Conservation (phyloP, 2,888 invertebrate genomes). For the Coenonympha glycerion region DNA sequence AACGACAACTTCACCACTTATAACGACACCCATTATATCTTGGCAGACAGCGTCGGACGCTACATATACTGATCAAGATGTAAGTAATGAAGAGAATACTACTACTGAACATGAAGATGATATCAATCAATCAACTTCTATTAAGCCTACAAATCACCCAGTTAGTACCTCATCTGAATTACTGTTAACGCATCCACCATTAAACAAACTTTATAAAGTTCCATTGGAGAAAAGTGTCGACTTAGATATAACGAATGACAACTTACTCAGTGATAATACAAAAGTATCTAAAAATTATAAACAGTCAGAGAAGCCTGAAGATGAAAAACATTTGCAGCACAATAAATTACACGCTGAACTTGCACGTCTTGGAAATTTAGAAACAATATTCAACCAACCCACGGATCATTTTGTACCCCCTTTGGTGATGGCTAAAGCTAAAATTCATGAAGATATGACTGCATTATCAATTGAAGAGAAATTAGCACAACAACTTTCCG, state of each 20-base stretch:
- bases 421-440: conserved; percentile 71
- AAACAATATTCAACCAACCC: conserved; percentile 68
- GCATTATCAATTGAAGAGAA: conserved; percentile 68
- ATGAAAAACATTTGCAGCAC: conserved; percentile 59
- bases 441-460: conserved; percentile 68
- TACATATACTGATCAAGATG: conserved; percentile 46
- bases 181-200: conserved; percentile 12
- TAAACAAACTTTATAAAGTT: conserved; percentile 24
- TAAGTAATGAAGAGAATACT: conserved; percentile 43
- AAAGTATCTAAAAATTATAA: conserved; percentile 41
- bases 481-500: conserved; percentile 63
- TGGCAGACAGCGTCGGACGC: conserved; percentile 43
- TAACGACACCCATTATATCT: conserved; percentile 38
- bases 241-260: conserved; percentile 42
- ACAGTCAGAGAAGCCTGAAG: conserved; percentile 55
- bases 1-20: conserved; percentile 40
- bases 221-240: conserved; percentile 41
- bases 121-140: conserved; percentile 38
- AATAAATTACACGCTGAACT: conserved; percentile 65
- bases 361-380: conserved; percentile 60
- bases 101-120: conserved; percentile 50
- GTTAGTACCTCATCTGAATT: conserved; percentile 30
- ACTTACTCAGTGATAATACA: conserved; percentile 57
- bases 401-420: conserved; percentile 72
- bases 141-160: conserved; percentile 32